phyloP scores from a whole-genome alignment of 30 jellyfish, hydroid and myxozoan species.

The Aurelia aurita region DNA sequence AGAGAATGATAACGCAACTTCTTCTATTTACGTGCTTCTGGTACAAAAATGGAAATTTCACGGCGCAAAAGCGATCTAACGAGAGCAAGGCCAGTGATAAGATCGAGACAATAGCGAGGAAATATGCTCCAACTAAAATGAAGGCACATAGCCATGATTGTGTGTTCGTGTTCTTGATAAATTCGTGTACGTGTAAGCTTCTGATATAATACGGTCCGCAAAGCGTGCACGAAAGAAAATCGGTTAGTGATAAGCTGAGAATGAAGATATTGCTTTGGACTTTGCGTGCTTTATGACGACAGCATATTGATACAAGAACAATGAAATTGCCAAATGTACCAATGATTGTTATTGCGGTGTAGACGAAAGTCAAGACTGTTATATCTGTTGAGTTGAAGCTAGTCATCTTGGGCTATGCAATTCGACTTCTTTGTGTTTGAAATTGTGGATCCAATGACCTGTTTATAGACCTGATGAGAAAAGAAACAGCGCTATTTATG shows the following conservation, averaged over 20 bases:
- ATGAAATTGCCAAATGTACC: conserved; percentile 54
- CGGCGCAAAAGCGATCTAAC: conserved; percentile 60
- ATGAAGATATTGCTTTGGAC: conserved; percentile 47
- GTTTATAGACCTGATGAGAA: too few relatives aligned
- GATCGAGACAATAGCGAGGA: conserved; percentile 49
- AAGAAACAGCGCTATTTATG: too few relatives aligned
- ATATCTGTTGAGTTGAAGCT: conserved; percentile 29
- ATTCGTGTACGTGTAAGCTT: conserved; percentile 41
- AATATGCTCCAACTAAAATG: conserved; percentile 25
- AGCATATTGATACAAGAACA: conserved; percentile 38
- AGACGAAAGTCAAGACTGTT: conserved; percentile 1
- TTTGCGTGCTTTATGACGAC: conserved; percentile 46
- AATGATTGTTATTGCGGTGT: neutral
- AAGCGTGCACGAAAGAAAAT: conserved; percentile 34
- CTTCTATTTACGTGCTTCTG: conserved; percentile 26
- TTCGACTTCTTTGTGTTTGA: too few relatives aligned
- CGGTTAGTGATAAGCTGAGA: conserved; percentile 47
- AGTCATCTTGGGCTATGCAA: neutral
- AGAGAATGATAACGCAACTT: neutral
- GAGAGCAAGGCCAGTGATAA: conserved; percentile 58
- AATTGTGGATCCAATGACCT: too few relatives aligned
- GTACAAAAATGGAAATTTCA: conserved; percentile 62
- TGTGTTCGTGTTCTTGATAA: neutral
- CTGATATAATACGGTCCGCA: conserved; percentile 71
- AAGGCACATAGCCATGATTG: conserved; percentile 27